Conservation (phyloP, 1,140 invertebrate genomes). For the Tenebrio molitor region DNA sequence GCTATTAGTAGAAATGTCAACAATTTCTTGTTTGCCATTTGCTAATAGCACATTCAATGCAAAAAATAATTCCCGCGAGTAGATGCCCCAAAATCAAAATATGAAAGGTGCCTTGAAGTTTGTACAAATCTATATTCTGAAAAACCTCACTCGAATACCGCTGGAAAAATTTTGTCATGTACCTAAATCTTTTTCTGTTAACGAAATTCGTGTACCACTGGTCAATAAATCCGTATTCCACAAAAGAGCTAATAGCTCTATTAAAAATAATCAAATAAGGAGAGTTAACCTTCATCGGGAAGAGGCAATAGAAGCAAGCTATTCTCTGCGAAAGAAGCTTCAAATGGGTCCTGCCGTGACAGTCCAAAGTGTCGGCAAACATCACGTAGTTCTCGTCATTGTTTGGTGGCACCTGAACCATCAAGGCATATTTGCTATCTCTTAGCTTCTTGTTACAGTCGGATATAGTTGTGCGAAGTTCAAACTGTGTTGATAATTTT, state of each 20-base stretch:
- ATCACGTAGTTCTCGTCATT: constrained; percentile 17
- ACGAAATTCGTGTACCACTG: constrained; percentile 19
- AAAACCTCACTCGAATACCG: background rate
- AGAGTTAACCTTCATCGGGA: constrained; percentile 11
- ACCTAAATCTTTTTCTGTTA: background rate
- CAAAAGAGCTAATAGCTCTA: background rate
- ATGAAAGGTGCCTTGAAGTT: constrained; percentile 36
- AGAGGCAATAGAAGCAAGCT: constrained; percentile 11
- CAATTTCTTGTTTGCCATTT: background rate
- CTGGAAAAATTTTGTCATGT: background rate
- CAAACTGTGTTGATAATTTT: background rate
- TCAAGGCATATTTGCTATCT: background rate
- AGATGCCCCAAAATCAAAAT: constrained; percentile 1
- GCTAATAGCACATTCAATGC: background rate
- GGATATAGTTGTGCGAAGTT: background rate
- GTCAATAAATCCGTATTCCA: constrained; percentile 28
- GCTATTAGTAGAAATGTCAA: too few species aligned
- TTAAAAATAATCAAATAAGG: constrained; percentile 4
- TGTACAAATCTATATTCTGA: constrained; percentile 16
- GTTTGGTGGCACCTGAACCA: constrained; percentile 12
- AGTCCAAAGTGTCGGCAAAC: constrained; percentile 18
- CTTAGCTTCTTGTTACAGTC: constrained; percentile 1
- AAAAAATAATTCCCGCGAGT: background rate
- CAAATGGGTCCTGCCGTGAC: background rate
- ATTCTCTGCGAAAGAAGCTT: constrained; percentile 15